Evolutionary conservation across 2,888 invertebrate genomes (phyloP), one percentile per base, ranked within the genome.

Genomic region (Cordilura impudica): DNA sequence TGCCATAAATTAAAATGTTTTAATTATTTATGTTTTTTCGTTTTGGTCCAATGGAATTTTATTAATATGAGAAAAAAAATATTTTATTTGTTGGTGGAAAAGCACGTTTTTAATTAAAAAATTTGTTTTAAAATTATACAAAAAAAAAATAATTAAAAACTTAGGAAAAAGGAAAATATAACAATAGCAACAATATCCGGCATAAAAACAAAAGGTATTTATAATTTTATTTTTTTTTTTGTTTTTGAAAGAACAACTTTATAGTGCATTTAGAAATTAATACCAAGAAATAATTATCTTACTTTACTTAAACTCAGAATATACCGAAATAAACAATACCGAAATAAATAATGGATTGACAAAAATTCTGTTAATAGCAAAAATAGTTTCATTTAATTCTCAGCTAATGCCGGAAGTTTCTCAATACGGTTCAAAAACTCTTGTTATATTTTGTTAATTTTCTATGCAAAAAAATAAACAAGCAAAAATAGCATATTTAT

Each of bases 261-360:
- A n/a, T n/a, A n/a, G 35, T 39, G 35, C 35, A 39, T 31, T 31
- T 31, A 31, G 2, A 31, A 31, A 12, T n/a, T n/a, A 39, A 39
- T n/a, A 47, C 63, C 56, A 72, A n/a, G n/a, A n/a, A n/a, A n/a
- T n/a, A n/a, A n/a, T 72, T 72, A 72, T 65, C 65, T 65, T 65
- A 72, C 65, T 65, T 65, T 63, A 72, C 56, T 63, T 71, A 54
- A 67, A n/a, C 8, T 12, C 1, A 39, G n/a, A 39, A 1, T 4
- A 39, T 39, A n/a, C 35, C n/a, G 35, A 39, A 26, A 26, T 3
- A 26, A 26, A 26, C 26, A 26, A 26, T 6, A 26, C 26, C 26
- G 4, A 26, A 26, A 26, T n/a, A 39, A 39, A 39, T 4, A 39
- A 54, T 39, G 23, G 1, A 63, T 19, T 43, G 60, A 16, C 51